Evolutionary conservation across 2,888 invertebrate genomes (phyloP).

Genomic region (Euplagia quadripunctaria): DNA sequence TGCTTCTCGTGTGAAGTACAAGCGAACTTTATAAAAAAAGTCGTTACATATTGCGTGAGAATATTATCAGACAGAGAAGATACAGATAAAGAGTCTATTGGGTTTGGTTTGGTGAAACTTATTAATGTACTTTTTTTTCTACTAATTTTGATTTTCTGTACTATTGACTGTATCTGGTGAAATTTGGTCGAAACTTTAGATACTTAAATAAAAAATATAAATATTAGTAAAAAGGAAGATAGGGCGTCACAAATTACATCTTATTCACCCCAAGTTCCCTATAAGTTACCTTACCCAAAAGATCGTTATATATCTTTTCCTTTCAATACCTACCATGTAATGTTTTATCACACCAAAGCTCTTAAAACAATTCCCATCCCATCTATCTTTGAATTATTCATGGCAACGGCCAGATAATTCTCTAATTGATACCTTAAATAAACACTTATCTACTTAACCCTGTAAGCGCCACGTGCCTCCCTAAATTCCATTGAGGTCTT

Average conservation of each 20-base stretch:
- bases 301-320: neutral
- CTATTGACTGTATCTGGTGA: no score
- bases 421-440: conserved; percentile 19
- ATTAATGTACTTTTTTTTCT: neutral
- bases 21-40: conserved; percentile 28
- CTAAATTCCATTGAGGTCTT: conserved; percentile 38
- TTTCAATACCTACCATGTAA: neutral
- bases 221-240: no score
- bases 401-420: conserved; percentile 6
- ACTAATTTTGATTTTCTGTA: no score
- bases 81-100: neutral
- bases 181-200: no score
- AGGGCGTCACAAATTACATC: no score
- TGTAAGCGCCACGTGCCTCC: conserved; percentile 37
- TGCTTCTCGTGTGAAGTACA: conserved; percentile 35
- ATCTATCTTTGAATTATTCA: conserved; percentile 17
- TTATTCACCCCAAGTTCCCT: no score
- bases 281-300: neutral
- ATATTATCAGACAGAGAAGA: conserved; percentile 1
- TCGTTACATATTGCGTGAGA: conserved; percentile 32
- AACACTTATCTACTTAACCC: conserved; percentile 34
- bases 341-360: neutral
- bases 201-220: no score
- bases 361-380: conserved; percentile 5
- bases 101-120: neutral